Evolutionary conservation across 2,888 invertebrate genomes (phyloP), one percentile per base, ranked within the genome.

Genomic region (Autographa pulchrina): DNA sequence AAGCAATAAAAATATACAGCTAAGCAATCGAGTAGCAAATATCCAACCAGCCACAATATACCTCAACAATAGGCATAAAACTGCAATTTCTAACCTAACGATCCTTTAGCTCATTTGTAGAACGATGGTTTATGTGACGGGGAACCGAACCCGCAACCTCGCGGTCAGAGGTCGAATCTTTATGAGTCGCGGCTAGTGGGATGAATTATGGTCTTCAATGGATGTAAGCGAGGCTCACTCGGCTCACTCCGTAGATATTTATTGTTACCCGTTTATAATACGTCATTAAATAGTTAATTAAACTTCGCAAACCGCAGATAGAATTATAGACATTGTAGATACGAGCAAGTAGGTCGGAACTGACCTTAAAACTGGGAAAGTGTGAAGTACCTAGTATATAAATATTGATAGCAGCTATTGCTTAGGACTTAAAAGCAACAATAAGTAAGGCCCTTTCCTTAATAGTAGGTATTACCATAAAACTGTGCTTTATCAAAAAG

Each of bases 161-260:
- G 74, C 75, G 87, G 88, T 87, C 86, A 87, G 68, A 89, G 89
- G 87, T 87, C 83, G 73, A 73, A 77, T 81, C 83, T 89, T 90
- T 89, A 89, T 82, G 87, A 87, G 82, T 74, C 81, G 80, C 80
- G 86, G 81, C 82, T 79, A 76, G 75, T 77, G 68, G 60, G 72
- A 83, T 86, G 85, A 86, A 76, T 77, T 85, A 87, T 73, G 64
- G 66, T 65, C 66, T 32, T 43, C 62, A 66, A 74, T 74, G 63
- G 63, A 74, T 62, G 62, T 65, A 62, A 77, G 68, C 73, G 70
- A 68, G 65, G 38, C 41, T 54, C 11, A 13, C 63, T 65, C 70
- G 2, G 25, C 25, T 25, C 25, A 25, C 25, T 25, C 25, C 72
- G 68, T 67, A 78, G 70, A 72, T 77, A 79, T 73, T 81, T 82